Evolutionary conservation across 2,888 invertebrate species (phyloP).

Genomic region (Choreutis nemorana): DNA sequence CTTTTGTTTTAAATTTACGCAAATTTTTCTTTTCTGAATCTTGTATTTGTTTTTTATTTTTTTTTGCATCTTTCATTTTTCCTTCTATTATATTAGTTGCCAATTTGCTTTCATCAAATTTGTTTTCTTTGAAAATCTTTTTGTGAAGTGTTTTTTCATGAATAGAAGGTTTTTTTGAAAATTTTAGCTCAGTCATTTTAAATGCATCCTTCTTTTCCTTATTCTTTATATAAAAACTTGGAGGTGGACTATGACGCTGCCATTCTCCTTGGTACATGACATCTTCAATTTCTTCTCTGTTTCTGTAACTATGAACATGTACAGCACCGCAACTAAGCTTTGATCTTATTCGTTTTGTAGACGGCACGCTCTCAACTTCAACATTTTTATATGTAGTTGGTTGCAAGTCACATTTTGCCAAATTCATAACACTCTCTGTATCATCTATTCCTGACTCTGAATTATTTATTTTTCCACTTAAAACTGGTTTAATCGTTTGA

Average conservation of each 20-base stretch:
- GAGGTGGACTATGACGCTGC: conserved; percentile 27
- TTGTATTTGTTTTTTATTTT: conserved; percentile 18
- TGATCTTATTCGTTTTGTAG: too few relatives aligned
- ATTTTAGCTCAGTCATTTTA: too few relatives aligned
- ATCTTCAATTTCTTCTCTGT: conserved; percentile 37
- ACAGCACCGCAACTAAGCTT: conserved; percentile 38
- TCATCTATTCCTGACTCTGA: conserved; percentile 21
- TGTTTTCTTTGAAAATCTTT: conserved; percentile 14
- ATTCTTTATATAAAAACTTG: too few relatives aligned
- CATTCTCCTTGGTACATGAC: conserved; percentile 51
- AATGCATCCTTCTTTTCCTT: too few relatives aligned
- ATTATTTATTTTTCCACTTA: conserved; percentile 18
- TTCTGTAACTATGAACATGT: conserved; percentile 45
- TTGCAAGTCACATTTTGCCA: conserved; percentile 11
- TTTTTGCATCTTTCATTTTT: conserved; percentile 11
- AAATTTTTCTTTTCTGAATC: conserved; percentile 5
- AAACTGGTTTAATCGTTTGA: conserved; percentile 17
- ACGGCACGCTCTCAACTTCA: too few relatives aligned
- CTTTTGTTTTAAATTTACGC: conserved; percentile 4
- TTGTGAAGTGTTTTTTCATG: too few relatives aligned
- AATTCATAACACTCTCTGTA: conserved; percentile 13
- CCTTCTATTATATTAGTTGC: conserved; percentile 6
- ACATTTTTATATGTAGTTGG: too few relatives aligned
- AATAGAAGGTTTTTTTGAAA: too few relatives aligned
- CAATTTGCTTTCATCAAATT: conserved; percentile 5